These are phyloP conservation scores for Tyto alba DNA, from an alignment of 2,113 vertebrate genomes.

Conservation along the genomic window DNA sequence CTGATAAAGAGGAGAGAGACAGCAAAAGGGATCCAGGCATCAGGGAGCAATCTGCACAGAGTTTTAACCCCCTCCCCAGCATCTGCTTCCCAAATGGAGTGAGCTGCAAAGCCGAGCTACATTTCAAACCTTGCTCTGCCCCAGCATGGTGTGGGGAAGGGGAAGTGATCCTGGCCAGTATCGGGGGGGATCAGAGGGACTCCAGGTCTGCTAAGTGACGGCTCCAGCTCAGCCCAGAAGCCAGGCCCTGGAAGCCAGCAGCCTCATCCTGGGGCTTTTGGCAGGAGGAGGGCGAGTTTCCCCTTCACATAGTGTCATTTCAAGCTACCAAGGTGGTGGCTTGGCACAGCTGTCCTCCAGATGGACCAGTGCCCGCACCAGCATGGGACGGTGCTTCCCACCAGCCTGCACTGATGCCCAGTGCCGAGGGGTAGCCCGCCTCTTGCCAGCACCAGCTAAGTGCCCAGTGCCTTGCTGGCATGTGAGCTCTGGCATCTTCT, in stretches of 20 bases:
- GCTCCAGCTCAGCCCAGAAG: not conserved
- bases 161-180: not conserved
- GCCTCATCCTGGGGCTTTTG: not conserved
- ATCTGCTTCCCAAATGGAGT: slow-evolving; percentile 55
- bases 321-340: not conserved
- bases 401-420: not conserved
- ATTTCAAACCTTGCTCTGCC: not conserved
- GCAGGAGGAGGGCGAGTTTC: not conserved
- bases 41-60: not conserved
- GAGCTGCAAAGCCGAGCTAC: not conserved
- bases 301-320: not conserved
- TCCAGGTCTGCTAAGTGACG: not conserved
- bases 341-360: not conserved
- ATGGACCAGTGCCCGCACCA: not conserved
- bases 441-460: not conserved
- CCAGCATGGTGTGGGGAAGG: not conserved
- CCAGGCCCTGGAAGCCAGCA: not conserved
- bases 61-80: not conserved
- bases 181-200: not conserved
- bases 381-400: fast-evolving
- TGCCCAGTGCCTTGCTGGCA: not conserved
- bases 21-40: not conserved
- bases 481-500: not conserved
- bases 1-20: not conserved
- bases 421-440: fast-evolving